Base-by-base conservation (phyloP, 2,113 vertebrate species). In the Pyrgilauda ruficollis region DNA sequence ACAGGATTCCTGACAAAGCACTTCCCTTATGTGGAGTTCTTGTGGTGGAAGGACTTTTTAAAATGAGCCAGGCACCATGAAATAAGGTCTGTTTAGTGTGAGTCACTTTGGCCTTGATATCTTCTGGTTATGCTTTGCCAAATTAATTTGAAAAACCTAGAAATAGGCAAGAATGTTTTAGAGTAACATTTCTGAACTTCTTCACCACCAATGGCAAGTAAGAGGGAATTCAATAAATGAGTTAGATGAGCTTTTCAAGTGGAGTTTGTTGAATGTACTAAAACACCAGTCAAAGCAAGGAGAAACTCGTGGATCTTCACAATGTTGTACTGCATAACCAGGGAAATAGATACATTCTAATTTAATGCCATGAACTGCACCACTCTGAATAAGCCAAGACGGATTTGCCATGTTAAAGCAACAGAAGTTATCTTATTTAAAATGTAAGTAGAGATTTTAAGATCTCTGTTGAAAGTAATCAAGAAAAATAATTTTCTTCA, bases 391-490 rank as follows among this genome's bases (percentile, higher is more conserved):
- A 91, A 76, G 43, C 46, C 46, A 85, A 31, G 41, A 31, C 66
- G 61, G 49, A 27, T 81, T 95, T 92, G 18, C 92, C 69, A 80
- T 28, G 30, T 49, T 39, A 50, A 87, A 78, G 70, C 37, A 79
- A 58, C 44, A 59, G 73, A 74, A 76, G 59, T 23, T 49, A 70
- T 61, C 46, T 69, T 76, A 58, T 80, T 77, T 49, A 89, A 94
- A 94, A 55, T 31, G 5, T n/a, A 92, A 86, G 50, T 59, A 75
- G 49, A 43, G 8, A 39, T 82, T 77, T 92, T 58, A 91, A 91
- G 46, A 79, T 11, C 23, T 77, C 56, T 69, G 9, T 64, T 91
- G 75, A 89, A 95, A 77, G 5, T 33, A 94, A 63, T 67, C 49
- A 68, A 70, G 50, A 31, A 66, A 61, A 94, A 91, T 22, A 11